phyloP scores from a whole-genome alignment of 1,140 invertebrate genomes.

The Aphidius gifuensis region DNA sequence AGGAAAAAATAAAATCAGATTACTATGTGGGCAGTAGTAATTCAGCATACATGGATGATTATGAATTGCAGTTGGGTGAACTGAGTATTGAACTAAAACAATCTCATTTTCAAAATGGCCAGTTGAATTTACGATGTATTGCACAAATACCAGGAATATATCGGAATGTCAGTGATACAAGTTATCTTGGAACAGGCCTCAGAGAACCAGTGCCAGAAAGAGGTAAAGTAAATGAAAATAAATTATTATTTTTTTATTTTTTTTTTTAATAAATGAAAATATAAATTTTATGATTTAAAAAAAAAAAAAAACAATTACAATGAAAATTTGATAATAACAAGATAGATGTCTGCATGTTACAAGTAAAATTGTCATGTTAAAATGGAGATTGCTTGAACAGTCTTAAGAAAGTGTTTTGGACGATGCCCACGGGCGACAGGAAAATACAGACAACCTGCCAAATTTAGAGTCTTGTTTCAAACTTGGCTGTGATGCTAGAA shows the following conservation, averaged over 20 bases:
- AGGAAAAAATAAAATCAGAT: not conserved
- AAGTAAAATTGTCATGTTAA: slow-evolving; percentile 2
- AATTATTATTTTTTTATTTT: not conserved
- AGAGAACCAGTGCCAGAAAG: slow-evolving; percentile 48
- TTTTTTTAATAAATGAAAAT: no score
- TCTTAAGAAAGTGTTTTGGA: not conserved
- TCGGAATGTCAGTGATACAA: slow-evolving; percentile 34
- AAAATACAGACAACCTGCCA: slow-evolving; percentile 1
- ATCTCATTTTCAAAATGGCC: slow-evolving; percentile 43
- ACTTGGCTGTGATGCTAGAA: not conserved
- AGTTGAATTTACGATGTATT: slow-evolving; percentile 46
- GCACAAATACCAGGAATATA: slow-evolving; percentile 44
- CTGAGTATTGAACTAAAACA: slow-evolving; percentile 39
- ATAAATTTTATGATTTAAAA: not conserved
- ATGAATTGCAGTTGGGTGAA: slow-evolving; percentile 36
- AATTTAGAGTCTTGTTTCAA: not conserved
- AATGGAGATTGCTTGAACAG: not conserved
- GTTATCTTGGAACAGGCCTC: slow-evolving; percentile 34
- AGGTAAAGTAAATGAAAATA: slow-evolving; percentile 41
- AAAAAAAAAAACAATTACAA: slow-evolving; percentile 5
- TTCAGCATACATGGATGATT: slow-evolving; percentile 3
- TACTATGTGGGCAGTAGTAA: slow-evolving; percentile 2
- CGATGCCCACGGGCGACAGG: slow-evolving; percentile 1
- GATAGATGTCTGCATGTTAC: not conserved
- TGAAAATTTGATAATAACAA: not conserved